phyloP scores from a whole-genome alignment of 2,888 invertebrate species.

The Lycocerus yunnanus region DNA sequence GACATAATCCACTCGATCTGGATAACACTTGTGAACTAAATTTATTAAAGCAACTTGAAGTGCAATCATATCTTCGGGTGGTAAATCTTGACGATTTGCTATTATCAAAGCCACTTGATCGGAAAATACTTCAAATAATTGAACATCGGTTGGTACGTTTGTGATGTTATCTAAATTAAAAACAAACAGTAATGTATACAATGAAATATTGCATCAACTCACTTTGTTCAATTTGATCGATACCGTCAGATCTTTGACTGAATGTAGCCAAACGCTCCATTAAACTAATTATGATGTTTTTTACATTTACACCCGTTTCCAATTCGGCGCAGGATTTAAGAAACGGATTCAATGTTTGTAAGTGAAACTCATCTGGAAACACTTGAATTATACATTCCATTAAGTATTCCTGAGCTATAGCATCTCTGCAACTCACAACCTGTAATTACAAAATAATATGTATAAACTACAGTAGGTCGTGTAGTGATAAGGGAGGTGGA shows the following conservation, averaged over 20 bases:
- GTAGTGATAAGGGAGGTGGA: too few relatives aligned
- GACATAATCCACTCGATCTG: conserved; percentile 91
- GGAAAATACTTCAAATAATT: conserved; percentile 97
- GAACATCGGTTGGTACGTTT: conserved; percentile 69
- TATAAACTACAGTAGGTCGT: too few relatives aligned
- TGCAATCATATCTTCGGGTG: conserved; percentile 93
- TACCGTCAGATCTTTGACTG: conserved; percentile 75
- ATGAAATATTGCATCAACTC: not conserved
- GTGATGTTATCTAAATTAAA: conserved; percentile 17
- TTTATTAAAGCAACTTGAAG: conserved; percentile 94
- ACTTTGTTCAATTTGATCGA: conserved; percentile 35
- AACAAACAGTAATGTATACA: not conserved
- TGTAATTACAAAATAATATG: conserved; percentile 29
- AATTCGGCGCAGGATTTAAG: conserved; percentile 96
- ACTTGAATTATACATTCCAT: conserved; percentile 99
- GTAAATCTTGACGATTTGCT: conserved; percentile 91
- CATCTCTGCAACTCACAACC: conserved; percentile 96
- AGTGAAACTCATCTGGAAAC: conserved; percentile 98
- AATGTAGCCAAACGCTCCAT: conserved; percentile 89
- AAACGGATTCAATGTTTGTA: conserved; percentile 93
- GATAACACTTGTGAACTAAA: conserved; percentile 95
- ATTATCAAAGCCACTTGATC: conserved; percentile 96
- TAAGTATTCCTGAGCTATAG: conserved; percentile 98
- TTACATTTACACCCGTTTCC: conserved; percentile 94
- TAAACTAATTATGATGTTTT: conserved; percentile 95